A percentile compares a stretch with the other conserved stretches of the same genome.
Conservation (phyloP, 2,797 vertebrate species). For the Platyrinchus mystaceus region DNA sequence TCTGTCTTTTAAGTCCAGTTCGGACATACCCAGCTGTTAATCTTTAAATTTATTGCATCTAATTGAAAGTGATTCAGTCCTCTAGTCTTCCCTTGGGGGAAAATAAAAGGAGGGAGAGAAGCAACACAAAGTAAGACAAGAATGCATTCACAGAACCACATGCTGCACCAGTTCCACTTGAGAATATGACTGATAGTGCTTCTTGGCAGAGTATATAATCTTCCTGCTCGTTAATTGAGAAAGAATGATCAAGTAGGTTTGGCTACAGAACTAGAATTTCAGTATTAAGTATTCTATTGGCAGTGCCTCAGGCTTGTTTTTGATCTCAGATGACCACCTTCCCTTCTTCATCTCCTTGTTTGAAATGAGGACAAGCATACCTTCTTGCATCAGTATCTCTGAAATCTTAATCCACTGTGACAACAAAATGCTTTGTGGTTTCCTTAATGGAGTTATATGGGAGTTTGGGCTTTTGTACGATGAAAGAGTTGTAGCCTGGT, state of each 20-base stretch:
- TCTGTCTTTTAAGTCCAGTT: background rate
- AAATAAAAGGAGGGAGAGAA: background rate
- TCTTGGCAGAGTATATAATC: background rate
- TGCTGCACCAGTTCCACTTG: background rate
- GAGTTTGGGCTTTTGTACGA: background rate
- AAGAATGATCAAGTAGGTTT: background rate
- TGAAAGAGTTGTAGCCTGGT: background rate
- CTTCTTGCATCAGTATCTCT: constrained; percentile 5
- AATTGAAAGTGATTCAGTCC: background rate
- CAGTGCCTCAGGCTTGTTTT: background rate
- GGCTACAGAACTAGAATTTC: constrained; percentile 18
- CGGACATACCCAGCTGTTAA: background rate
- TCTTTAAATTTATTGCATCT: background rate
- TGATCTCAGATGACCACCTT: constrained; percentile 35
- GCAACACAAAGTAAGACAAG: background rate
- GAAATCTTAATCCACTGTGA: constrained; percentile 1
- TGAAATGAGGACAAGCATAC: constrained; percentile 32
- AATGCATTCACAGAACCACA: background rate
- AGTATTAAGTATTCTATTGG: constrained; percentile 28
- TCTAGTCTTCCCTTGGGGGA: background rate
- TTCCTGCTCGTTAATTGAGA: background rate
- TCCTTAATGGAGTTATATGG: background rate
- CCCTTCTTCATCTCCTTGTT: background rate
- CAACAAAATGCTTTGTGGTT: background rate
- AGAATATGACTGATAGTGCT: background rate